These are phyloP conservation scores for Chloropsis hardwickii DNA, from an alignment of 2,113 vertebrate genomes.

Conservation along the genomic window DNA sequence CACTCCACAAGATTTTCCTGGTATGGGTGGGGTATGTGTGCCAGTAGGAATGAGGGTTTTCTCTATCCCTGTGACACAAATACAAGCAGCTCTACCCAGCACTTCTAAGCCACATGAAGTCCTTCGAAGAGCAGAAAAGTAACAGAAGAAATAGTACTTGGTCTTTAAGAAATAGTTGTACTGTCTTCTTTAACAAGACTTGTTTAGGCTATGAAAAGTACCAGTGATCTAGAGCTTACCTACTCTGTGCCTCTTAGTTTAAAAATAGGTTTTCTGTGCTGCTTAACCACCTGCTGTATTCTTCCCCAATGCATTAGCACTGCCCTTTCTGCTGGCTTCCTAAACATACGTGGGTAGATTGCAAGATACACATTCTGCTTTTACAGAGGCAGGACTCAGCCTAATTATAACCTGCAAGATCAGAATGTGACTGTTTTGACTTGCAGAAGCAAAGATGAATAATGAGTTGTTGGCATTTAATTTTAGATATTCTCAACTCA, in stretches of 20 bases:
- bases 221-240: slow-evolving; percentile 5
- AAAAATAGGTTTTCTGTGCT: slow-evolving; percentile 39
- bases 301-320: neutral
- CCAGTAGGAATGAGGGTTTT: neutral
- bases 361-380: neutral
- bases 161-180: neutral
- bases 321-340: slow-evolving; percentile 50
- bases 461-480: slow-evolving; percentile 7
- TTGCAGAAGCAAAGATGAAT: slow-evolving; percentile 33
- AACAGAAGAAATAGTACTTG: neutral
- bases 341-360: slow-evolving; percentile 3
- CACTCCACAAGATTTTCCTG: neutral
- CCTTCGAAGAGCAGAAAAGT: neutral
- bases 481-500: neutral
- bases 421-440: slow-evolving; percentile 47
- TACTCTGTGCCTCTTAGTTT: slow-evolving; percentile 25
- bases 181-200: neutral
- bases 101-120: neutral
- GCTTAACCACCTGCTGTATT: slow-evolving; percentile 37
- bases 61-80: neutral
- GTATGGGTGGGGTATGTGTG: neutral
- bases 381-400: neutral
- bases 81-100: neutral
- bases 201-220: neutral
- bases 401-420: slow-evolving; percentile 39